A percentile compares a stretch with the other conserved stretches of the same genome.
Conservation (phyloP, 2,113 vertebrate species). For the Equus przewalskii region DNA sequence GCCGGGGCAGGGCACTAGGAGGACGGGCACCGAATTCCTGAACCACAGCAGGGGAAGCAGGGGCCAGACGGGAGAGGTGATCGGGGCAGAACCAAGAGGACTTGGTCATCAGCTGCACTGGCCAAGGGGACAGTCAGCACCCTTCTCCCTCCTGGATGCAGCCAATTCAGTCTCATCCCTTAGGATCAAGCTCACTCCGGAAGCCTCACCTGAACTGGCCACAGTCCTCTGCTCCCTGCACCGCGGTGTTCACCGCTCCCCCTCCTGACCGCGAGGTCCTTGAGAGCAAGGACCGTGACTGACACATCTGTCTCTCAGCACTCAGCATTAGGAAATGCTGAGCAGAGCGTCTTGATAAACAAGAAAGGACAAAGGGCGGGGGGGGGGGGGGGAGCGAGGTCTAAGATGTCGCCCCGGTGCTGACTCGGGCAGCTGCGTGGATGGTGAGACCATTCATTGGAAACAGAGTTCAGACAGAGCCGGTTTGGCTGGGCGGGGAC, state of each 20-base stretch:
- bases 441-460: not conserved
- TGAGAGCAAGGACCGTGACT: not conserved
- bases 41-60: not conserved
- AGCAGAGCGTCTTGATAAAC: not conserved
- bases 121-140: not conserved
- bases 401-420: not conserved
- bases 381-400: accelerated
- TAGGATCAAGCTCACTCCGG: not conserved
- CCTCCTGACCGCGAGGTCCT: not conserved
- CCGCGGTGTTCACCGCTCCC: not conserved
- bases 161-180: not conserved
- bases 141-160: not conserved
- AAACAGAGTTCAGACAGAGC: not conserved
- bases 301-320: not conserved
- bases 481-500: not conserved
- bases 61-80: not conserved
- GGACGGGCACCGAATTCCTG: no score
- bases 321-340: not conserved
- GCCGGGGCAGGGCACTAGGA: not conserved
- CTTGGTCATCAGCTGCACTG: not conserved
- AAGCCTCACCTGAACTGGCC: not conserved
- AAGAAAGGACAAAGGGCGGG: not conserved
- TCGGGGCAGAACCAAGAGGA: not conserved
- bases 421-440: not conserved
- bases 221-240: no score